phyloP scores from a whole-genome alignment of 2,888 invertebrate genomes.

The Agrilus biguttatus region DNA sequence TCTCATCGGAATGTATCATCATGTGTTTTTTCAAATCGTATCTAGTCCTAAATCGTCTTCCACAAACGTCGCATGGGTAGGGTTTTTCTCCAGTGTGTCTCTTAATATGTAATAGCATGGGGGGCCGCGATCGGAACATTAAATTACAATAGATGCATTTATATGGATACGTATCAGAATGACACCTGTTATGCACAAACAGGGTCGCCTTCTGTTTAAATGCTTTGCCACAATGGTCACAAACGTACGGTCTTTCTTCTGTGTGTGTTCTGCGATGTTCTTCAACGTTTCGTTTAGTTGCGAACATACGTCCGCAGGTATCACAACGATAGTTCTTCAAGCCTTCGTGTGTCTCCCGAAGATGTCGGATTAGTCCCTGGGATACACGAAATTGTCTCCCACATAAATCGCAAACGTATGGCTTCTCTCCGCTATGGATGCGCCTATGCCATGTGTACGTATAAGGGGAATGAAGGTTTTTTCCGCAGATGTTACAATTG shows the following conservation, averaged over 20 bases:
- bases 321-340: conserved; percentile 43
- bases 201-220: conserved; percentile 53
- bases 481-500: conserved; percentile 42
- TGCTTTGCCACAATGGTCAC: conserved; percentile 43
- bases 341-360: conserved; percentile 47
- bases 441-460: conserved; percentile 47
- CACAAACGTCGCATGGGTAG: conserved; percentile 42
- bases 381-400: conserved; percentile 53
- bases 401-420: conserved; percentile 51
- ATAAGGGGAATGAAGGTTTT: conserved; percentile 43
- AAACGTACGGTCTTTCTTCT: conserved; percentile 42
- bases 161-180: conserved; percentile 39
- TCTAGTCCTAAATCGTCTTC: conserved; percentile 41
- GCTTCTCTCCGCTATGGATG: conserved; percentile 51
- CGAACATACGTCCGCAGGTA: conserved; percentile 41
- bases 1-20: conserved; percentile 36
- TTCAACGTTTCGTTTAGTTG: conserved; percentile 43
- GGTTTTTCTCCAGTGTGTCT: conserved; percentile 49
- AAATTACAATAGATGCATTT: conserved; percentile 45
- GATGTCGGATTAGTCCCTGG: conserved; percentile 44
- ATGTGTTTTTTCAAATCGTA: conserved; percentile 43
- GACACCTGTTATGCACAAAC: conserved; percentile 46
- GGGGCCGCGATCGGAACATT: conserved; percentile 42
- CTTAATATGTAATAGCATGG: conserved; percentile 40
- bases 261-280: conserved; percentile 46